Percentiles rank a stretch among this genome's conserved stretches.
These are phyloP conservation scores for Nasua narica DNA, from an alignment of 2,797 vertebrate species.

Conservation along the genomic window DNA sequence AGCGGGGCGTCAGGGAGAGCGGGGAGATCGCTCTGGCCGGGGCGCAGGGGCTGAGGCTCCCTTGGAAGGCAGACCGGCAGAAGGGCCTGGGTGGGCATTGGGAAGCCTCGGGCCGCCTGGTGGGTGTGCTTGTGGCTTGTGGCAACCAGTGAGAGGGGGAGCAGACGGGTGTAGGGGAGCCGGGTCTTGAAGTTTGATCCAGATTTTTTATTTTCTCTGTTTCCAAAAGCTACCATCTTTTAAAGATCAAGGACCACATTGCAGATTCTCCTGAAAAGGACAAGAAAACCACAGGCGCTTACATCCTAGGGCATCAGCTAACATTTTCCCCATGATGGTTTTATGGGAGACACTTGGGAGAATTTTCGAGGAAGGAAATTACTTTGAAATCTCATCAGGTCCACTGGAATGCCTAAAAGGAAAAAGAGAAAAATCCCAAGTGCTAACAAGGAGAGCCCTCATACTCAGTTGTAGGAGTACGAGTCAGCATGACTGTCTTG, in stretches of 20 bases:
- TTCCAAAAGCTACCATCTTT: conserved; percentile 50
- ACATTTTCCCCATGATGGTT: neutral
- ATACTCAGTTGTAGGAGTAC: neutral
- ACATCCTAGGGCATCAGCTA: neutral
- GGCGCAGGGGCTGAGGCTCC: neutral
- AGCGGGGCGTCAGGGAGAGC: neutral
- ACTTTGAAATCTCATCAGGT: neutral
- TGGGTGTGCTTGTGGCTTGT: neutral
- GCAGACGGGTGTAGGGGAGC: neutral
- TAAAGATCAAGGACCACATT: conserved; percentile 31
- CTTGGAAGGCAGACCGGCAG: neutral
- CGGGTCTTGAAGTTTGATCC: neutral
- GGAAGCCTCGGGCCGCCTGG: neutral
- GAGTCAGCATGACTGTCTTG: neutral
- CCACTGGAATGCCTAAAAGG: neutral
- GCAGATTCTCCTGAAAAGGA: conserved; percentile 32
- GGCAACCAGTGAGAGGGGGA: neutral
- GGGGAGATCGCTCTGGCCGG: neutral
- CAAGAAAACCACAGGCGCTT: conserved; percentile 29
- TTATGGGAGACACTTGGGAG: neutral
- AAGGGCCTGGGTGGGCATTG: neutral
- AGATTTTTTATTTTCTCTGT: conserved; percentile 38
- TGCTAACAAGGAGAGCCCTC: neutral
- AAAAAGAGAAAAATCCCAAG: neutral
- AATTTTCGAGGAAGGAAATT: conserved; percentile 16